A percentile compares a stretch with the other conserved stretches of the same genome.
phyloP scores from a whole-genome alignment of 1,140 invertebrate genomes.

The Ditylenchus dipsaci region DNA sequence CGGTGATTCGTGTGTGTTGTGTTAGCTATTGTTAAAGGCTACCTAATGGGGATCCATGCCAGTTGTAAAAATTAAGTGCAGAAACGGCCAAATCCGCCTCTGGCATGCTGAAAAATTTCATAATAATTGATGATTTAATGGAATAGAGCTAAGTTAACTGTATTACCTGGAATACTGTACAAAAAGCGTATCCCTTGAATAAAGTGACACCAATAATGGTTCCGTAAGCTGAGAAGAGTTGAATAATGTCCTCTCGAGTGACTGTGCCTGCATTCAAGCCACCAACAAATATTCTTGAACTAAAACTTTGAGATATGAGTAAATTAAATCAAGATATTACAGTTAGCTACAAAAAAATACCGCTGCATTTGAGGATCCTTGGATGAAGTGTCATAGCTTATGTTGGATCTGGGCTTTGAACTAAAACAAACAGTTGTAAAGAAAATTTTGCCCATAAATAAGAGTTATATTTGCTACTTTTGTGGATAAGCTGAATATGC shows the following conservation, averaged over 20 bases:
- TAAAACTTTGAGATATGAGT: conserved; percentile 1
- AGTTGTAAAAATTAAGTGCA: conserved; percentile 29
- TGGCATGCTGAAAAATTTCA: not conserved
- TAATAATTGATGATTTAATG: not conserved
- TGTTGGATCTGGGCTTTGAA: conserved; percentile 1
- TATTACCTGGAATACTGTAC: conserved; percentile 21
- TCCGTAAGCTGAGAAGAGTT: conserved; percentile 27
- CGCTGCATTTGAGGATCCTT: conserved; percentile 26
- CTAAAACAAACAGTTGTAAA: not conserved
- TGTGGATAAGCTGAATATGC: not conserved
- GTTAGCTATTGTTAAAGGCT: conserved; percentile 5
- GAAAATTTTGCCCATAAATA: not conserved
- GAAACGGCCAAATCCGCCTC: conserved; percentile 35
- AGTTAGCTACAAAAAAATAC: not conserved
- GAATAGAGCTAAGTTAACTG: too few species aligned
- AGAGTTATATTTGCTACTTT: not conserved
- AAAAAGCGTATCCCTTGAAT: conserved; percentile 38
- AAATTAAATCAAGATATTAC: conserved; percentile 2
- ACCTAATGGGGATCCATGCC: conserved; percentile 27
- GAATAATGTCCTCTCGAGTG: conserved; percentile 24
- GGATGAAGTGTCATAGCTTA: conserved; percentile 26
- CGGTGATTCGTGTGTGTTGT: not conserved
- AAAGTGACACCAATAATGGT: conserved; percentile 29
- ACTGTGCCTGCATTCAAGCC: conserved; percentile 24
- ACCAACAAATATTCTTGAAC: conserved; percentile 29